Evolutionary conservation across 2,113 vertebrate genomes (phyloP), one percentile per base, ranked within the genome.

Genomic region (Boleophthalmus pectinirostris): DNA sequence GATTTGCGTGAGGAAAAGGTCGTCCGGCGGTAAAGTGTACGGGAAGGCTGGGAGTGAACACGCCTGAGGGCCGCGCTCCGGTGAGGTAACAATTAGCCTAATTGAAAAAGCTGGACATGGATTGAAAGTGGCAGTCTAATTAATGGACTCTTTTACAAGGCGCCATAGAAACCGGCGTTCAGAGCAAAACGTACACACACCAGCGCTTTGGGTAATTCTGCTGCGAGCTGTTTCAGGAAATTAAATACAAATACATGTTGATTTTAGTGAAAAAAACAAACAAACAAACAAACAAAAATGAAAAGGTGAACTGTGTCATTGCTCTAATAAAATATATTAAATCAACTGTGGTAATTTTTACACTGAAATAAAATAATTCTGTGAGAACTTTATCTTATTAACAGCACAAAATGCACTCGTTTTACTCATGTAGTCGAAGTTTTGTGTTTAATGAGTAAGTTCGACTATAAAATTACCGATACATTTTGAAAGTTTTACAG

Each of bases 101-200:
- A 88, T 80, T 86, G 83, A 82, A 86, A 83, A 82, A 84, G 81
- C 80, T 83, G 87, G 87, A 89, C 85, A 80, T 83, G 84, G 81
- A 87, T 89, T 82, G 87, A 79, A 88, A 77, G 68, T 88, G 87
- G 82, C 87, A 85, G 77, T 74, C 73, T 85, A 84, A 91, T 87
- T 85, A 85, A 90, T 90, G 73, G 74, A 82, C 61, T 83, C 79
- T 51, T 80, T 84, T 73, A 75, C 78, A 85, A 70, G 81, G 72
- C 67, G 72, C 74, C 73, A 81, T 77, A 70, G 73, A 83, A 83
- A 69, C 75, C 77, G 75, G 58, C 77, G 74, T 75, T 85, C 75
- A 65, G 69, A 21, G 46, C 47, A 23, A 61, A 60, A 63, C 75
- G 68, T 56, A 68, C 72, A 79, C 78, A 82, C 82, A 79, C 66